These are phyloP conservation scores for Contarinia nasturtii DNA, from an alignment of 1,140 invertebrate species.

Conservation along the genomic window DNA sequence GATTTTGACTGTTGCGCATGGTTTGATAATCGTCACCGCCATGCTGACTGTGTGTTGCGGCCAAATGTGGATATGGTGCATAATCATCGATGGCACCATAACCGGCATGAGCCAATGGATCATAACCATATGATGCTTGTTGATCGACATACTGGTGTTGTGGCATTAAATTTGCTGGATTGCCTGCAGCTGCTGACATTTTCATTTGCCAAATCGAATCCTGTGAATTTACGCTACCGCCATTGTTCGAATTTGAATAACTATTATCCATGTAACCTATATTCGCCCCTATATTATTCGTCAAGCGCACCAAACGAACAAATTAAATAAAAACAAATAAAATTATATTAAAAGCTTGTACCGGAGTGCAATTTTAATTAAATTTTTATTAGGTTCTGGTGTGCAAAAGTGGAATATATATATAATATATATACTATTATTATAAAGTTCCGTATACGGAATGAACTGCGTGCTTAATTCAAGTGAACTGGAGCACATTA, in stretches of 20 bases:
- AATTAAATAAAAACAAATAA: neutral
- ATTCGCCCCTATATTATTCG: conserved; percentile 43
- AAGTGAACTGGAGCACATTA: neutral
- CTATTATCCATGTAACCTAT: conserved; percentile 81
- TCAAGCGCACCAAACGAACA: conserved; percentile 6
- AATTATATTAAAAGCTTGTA: neutral
- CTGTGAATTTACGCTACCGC: conserved; percentile 81
- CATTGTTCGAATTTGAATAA: conserved; percentile 81
- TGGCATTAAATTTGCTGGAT: conserved; percentile 33
- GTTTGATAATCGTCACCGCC: conserved; percentile 40
- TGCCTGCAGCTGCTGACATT: conserved; percentile 50
- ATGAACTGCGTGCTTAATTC: neutral
- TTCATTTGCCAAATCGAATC: conserved; percentile 91
- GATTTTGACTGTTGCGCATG: conserved; percentile 51
- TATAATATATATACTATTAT: neutral
- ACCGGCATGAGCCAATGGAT: conserved; percentile 56
- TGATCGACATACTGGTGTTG: conserved; percentile 35
- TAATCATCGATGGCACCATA: conserved; percentile 73
- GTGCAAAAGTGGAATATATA: neutral
- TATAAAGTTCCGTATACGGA: no score
- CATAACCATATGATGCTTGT: conserved; percentile 48
- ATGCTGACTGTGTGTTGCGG: conserved; percentile 40
- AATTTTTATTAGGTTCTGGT: no score
- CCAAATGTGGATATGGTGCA: conserved; percentile 57
- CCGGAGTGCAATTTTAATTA: neutral